Conservation (phyloP, 2,888 invertebrate genomes). For the Tridacna crocea region DNA sequence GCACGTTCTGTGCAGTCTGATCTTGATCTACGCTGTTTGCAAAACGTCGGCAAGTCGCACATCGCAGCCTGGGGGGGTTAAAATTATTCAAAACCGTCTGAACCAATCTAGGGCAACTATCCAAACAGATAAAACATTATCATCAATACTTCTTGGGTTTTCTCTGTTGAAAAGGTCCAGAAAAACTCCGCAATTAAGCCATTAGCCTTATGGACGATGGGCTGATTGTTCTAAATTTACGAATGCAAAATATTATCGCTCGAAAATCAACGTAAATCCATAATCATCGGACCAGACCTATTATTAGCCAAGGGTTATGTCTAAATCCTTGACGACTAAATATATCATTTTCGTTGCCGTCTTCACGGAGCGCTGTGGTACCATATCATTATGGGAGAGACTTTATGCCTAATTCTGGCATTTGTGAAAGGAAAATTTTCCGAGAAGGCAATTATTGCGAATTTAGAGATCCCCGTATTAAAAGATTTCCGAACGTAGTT, state of each 20-base stretch:
- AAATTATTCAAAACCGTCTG: no score
- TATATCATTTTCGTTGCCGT: conserved; percentile 64
- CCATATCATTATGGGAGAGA: conserved; percentile 44
- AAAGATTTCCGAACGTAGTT: conserved; percentile 44
- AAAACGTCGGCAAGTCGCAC: no score
- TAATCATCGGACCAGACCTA: conserved; percentile 40
- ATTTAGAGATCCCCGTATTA: conserved; percentile 59
- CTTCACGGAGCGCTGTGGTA: conserved; percentile 57
- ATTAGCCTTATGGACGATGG: conserved; percentile 48
- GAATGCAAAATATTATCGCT: conserved; percentile 45
- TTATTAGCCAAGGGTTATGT: conserved; percentile 56
- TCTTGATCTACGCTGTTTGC: no score
- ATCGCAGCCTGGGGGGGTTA: no score
- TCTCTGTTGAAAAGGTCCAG: conserved; percentile 50
- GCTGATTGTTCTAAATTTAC: conserved; percentile 55
- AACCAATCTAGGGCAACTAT: no score
- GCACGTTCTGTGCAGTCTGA: no score
- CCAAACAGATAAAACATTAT: no score
- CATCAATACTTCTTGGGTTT: no score
- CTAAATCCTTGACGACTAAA: conserved; percentile 63
- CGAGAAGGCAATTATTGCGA: conserved; percentile 57
- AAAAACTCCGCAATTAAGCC: conserved; percentile 46
- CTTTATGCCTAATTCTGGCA: conserved; percentile 50
- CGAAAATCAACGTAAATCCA: conserved; percentile 49
- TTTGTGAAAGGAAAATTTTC: conserved; percentile 63